phyloP scores from a whole-genome alignment of 2,113 vertebrate species.

The Plectropomus leopardus region DNA sequence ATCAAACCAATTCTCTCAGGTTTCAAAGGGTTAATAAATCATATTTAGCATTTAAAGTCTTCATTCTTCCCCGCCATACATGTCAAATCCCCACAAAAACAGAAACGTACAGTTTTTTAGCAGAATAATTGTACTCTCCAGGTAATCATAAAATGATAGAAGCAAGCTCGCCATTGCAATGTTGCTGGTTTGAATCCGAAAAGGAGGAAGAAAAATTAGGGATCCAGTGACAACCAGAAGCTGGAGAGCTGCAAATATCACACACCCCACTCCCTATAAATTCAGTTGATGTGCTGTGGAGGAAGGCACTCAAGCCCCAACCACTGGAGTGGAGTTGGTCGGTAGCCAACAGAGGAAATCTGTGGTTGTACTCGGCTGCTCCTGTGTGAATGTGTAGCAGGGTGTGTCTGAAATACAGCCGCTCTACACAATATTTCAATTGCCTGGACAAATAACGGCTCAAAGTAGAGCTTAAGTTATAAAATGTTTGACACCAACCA shows the following conservation, averaged over 20 bases:
- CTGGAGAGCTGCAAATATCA: conserved; percentile 66
- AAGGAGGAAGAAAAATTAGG: conserved; percentile 50
- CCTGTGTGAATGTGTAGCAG: conserved; percentile 76
- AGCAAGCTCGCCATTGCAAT: conserved; percentile 2
- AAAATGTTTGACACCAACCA: conserved; percentile 1
- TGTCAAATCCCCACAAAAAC: background rate
- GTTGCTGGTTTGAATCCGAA: conserved; percentile 52
- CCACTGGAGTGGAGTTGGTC: conserved; percentile 68
- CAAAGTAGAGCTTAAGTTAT: conserved; percentile 19
- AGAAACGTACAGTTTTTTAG: conserved; percentile 13
- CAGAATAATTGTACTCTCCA: conserved; percentile 29
- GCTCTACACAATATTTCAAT: conserved; percentile 57
- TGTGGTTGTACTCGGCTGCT: conserved; percentile 70
- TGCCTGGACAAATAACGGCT: conserved; percentile 47
- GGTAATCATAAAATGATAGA: conserved; percentile 34
- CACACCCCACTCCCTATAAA: conserved; percentile 67
- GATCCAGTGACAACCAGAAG: conserved; percentile 67
- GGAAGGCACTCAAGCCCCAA: conserved; percentile 69
- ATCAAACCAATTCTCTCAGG: too few species aligned
- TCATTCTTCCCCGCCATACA: background rate
- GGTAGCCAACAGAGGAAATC: conserved; percentile 71
- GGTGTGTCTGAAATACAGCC: conserved; percentile 68
- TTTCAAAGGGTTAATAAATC: conserved; percentile 7
- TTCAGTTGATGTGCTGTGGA: conserved; percentile 72
- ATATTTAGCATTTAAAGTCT: conserved; percentile 16